Evolutionary conservation across 1,140 invertebrate genomes (phyloP).

Genomic region (Yoshiicerus persimilis): DNA sequence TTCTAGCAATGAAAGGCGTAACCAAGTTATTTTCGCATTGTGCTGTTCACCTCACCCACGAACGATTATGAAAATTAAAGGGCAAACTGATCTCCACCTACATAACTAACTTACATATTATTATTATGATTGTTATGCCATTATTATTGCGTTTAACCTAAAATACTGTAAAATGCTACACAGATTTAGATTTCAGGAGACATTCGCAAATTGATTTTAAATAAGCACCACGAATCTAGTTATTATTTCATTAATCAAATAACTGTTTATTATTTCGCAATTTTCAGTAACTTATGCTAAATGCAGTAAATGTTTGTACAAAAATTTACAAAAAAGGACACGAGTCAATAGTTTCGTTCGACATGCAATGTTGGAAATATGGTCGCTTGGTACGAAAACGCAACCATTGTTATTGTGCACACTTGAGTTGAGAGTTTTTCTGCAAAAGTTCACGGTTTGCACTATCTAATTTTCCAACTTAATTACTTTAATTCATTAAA

Average conservation of each 20-base stretch:
- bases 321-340: neutral
- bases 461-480: too few species aligned
- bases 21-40: too few species aligned
- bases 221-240: too few species aligned
- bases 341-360: neutral
- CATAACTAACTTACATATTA: too few species aligned
- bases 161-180: too few species aligned
- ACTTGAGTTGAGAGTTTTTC: neutral
- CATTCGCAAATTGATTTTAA: too few species aligned
- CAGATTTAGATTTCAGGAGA: too few species aligned
- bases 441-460: neutral
- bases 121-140: too few species aligned
- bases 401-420: neutral
- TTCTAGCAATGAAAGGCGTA: neutral
- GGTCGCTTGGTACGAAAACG: too few species aligned
- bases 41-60: neutral
- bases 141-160: too few species aligned
- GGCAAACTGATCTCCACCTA: neutral
- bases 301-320: neutral
- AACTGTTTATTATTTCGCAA: neutral
- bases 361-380: too few species aligned
- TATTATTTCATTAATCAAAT: neutral
- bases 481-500: neutral
- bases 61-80: neutral
- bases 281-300: neutral